Evolutionary conservation across 2,797 vertebrate species (phyloP).

Genomic region (Pyrrhura leucotis): DNA sequence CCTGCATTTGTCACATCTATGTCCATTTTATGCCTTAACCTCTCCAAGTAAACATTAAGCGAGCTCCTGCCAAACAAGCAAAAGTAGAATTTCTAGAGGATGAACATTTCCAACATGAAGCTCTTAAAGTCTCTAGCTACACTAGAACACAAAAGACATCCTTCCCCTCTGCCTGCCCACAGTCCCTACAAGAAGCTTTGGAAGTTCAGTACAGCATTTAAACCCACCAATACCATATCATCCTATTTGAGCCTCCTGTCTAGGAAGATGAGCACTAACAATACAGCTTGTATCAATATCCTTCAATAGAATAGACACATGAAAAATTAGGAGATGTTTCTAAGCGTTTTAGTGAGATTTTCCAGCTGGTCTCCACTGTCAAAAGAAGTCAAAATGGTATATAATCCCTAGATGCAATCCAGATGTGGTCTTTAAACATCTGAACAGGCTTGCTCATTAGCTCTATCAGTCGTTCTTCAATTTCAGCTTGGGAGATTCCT

Average conservation of each 20-base stretch:
- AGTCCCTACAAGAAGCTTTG: neutral
- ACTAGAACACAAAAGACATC: neutral
- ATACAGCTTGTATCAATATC: fast-evolving
- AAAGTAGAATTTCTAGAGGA: neutral
- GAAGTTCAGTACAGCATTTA: neutral
- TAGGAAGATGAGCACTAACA: neutral
- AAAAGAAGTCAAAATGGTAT: neutral
- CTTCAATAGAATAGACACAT: fast-evolving
- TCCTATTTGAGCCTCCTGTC: neutral
- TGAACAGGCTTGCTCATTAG: fast-evolving
- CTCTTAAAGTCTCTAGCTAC: neutral
- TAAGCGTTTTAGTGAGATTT: neutral
- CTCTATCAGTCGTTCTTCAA: neutral
- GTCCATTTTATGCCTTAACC: neutral
- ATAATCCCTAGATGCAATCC: neutral
- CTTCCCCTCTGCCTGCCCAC: neutral
- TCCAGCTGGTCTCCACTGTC: neutral
- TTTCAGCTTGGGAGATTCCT: neutral
- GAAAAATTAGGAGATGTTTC: neutral
- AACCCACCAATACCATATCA: neutral
- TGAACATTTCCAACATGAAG: neutral
- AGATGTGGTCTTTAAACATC: neutral
- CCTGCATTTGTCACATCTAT: neutral
- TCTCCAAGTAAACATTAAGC: neutral
- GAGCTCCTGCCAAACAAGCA: neutral